Base-by-base conservation (phyloP, 2,797 vertebrate species). In the Onychomys torridus region DNA sequence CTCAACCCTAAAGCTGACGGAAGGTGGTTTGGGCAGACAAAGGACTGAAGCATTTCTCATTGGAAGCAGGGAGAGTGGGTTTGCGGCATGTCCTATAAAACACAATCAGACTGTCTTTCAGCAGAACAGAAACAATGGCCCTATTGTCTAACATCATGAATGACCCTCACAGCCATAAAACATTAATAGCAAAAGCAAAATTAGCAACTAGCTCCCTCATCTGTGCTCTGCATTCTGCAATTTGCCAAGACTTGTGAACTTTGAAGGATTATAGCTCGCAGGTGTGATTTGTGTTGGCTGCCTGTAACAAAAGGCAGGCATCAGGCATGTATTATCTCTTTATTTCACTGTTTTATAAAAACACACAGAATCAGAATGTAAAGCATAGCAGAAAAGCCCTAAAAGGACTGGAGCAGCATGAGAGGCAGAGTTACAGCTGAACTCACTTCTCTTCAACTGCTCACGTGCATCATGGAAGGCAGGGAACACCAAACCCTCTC, bases 71-170 rank as follows among this genome's bases (percentile, higher is more conserved):
- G 76, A 14, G 87, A 78, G 67, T 8, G 0, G 6, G 8, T 37
- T 29, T 81, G 61, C 5, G 11, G 32, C 65, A 14, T 34, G 27
- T 61, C 69, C 61, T 14, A 37, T 43, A 63, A 86, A 95, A 69
- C 90, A 95, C 93, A 96, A 71, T 93, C 88, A 59, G 94, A 91
- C 0, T 90, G 84, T 87, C 96, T 89, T 85, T 91, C 90, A 90
- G 97, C 95, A 94, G 77, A 83, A 95, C 73, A 89, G 63, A 94
- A 90, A 93, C 71, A 97, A 96, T 93, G 46, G 6, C 67, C 61
- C 92, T 73, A 46, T 52, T 96, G 91, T 96, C 90, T 73, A 21
- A 34, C 46, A 81, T 6, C 84, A 52, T 34, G 59, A 96, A 63
- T 76, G 96, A 90, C 76, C 90, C 8, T 1, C 25, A 67, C 63